phyloP scores from a whole-genome alignment of 2,797 vertebrate genomes.

The Gymnoscopelus microlampas region DNA sequence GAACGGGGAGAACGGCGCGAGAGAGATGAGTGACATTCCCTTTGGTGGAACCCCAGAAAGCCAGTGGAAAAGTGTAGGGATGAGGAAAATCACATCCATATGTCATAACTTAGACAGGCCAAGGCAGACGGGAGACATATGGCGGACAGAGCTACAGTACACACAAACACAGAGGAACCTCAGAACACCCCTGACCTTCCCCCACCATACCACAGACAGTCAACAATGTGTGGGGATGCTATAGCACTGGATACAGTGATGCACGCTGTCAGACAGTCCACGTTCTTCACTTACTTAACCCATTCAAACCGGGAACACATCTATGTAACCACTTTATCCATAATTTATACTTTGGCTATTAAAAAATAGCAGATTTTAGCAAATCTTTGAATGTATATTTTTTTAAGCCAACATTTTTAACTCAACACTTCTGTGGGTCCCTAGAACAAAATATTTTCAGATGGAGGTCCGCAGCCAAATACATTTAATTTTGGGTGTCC shows the following conservation, averaged over 20 bases:
- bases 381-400: too few relatives aligned
- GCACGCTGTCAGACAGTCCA: background rate
- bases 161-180: constrained; percentile 46
- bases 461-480: too few relatives aligned
- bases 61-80: constrained; percentile 66
- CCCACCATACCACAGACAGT: constrained; percentile 21
- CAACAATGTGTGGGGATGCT: constrained; percentile 21
- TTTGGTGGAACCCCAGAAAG: constrained; percentile 47
- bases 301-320: too few relatives aligned
- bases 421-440: too few relatives aligned
- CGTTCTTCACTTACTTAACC: too few relatives aligned
- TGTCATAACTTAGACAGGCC: constrained; percentile 68
- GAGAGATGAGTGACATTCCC: constrained; percentile 51
- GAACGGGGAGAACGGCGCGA: background rate
- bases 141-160: constrained; percentile 38
- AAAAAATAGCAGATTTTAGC: too few relatives aligned
- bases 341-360: too few relatives aligned
- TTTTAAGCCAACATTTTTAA: too few relatives aligned
- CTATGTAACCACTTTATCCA: too few relatives aligned
- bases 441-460: too few relatives aligned
- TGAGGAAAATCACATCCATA: constrained; percentile 80
- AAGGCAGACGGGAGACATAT: constrained; percentile 35
- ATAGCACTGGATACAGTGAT: background rate
- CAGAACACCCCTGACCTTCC: constrained; percentile 30
- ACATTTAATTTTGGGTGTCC: too few relatives aligned